Evolutionary conservation across 2,797 vertebrate species (phyloP).

Genomic region (Tiaroga cobitis): DNA sequence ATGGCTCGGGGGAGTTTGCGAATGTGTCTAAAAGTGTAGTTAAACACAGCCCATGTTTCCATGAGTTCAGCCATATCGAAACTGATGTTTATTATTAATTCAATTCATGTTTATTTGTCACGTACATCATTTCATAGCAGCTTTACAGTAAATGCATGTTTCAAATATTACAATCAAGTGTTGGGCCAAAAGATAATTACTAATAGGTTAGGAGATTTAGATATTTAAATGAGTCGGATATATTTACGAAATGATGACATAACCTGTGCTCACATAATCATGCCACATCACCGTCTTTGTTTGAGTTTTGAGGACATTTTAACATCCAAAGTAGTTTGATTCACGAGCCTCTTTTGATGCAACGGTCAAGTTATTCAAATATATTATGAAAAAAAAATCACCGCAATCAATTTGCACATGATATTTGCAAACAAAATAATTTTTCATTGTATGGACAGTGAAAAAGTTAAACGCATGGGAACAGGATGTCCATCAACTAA

Average conservation of each 20-base stretch:
- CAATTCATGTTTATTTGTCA: background rate
- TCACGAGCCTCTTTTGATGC: background rate
- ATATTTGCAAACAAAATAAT: constrained; percentile 7
- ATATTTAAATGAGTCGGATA: background rate
- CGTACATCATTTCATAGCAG: background rate
- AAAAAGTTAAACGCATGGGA: constrained; percentile 1
- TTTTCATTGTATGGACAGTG: background rate
- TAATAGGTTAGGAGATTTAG: background rate
- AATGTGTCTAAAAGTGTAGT: background rate
- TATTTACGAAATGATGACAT: background rate
- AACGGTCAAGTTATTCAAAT: background rate
- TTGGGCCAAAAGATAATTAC: background rate
- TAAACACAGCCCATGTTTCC: too few species aligned
- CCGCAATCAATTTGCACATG: background rate
- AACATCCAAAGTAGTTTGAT: background rate
- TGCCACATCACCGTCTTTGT: background rate
- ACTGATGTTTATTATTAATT: background rate
- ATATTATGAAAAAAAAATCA: background rate
- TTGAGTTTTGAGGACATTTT: constrained; percentile 12
- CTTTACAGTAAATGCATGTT: background rate
- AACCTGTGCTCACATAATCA: background rate
- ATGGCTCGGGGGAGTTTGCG: background rate
- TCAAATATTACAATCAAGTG: background rate
- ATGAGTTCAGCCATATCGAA: background rate
- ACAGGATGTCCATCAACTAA: background rate